These are phyloP conservation scores for Aleadryas rufinucha DNA, from an alignment of 2,113 vertebrate genomes.

Conservation along the genomic window DNA sequence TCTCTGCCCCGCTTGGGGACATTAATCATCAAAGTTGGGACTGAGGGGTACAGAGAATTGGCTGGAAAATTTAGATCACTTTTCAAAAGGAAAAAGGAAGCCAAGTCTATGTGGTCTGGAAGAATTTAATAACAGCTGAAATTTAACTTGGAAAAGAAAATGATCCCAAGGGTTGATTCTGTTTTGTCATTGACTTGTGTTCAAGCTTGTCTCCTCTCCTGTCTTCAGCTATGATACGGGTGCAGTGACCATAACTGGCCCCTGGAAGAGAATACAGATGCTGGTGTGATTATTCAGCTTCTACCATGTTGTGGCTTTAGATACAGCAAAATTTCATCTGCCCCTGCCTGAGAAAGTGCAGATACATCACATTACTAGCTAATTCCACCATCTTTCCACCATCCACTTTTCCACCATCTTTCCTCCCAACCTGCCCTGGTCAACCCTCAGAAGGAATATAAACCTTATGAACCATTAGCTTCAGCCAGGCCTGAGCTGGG, in stretches of 20 bases:
- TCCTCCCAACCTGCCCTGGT: not conserved
- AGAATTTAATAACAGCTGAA: conserved; percentile 25
- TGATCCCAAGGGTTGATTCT: not conserved
- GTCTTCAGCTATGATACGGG: rapidly evolving
- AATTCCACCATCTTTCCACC: not conserved
- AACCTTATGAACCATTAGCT: not conserved
- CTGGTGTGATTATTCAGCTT: not conserved
- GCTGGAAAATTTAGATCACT: conserved; percentile 31
- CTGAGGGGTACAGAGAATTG: conserved; percentile 19
- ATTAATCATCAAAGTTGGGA: conserved; percentile 39
- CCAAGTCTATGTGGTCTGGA: not conserved
- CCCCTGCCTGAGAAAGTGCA: not conserved
- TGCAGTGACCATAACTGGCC: not conserved
- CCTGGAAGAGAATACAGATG: not conserved
- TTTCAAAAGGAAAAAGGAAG: conserved; percentile 44
- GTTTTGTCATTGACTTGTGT: not conserved
- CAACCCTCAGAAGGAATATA: not conserved
- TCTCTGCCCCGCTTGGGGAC: not conserved
- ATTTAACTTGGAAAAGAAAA: conserved; percentile 46
- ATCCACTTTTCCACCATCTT: not conserved
- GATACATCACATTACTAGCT: not conserved
- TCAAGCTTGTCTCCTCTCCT: not conserved
- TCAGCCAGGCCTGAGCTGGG: not conserved
- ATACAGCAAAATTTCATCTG: not conserved
- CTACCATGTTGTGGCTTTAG: not conserved